Base-by-base conservation (phyloP, 2,888 invertebrate species). In the Tenthredo amoena region DNA sequence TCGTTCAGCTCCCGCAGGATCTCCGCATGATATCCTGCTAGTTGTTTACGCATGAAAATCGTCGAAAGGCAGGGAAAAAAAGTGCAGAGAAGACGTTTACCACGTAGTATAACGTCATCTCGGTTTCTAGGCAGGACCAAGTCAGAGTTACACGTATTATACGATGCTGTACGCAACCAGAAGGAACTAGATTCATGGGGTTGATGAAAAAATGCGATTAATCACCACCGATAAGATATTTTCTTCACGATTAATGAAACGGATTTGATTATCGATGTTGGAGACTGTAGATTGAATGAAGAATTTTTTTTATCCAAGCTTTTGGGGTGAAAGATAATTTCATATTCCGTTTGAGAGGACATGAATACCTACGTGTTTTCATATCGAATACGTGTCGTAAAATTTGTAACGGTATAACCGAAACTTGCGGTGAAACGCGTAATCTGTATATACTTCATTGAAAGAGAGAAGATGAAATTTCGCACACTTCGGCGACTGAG, bases 1-100 rank as follows among this genome's bases (percentile, higher is more conserved):
- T 90, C 82, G 31, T 47, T 58, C 37, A 86, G 85, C 86, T 89
- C 90, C 89, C 88, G 87, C 86, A 88, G 89, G 89, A 88, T 88
- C 86, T 87, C 34, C 21, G 87, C 90, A 91, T 92, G 91, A 87
- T 92, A 90, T 89, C 92, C 92, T 93, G 92, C 90, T 93, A 92
- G 91, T 92, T 93, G 92, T 93, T 93, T 92, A 93, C 92, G 92
- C 92, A 91, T 90, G 89, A 90, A 82, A 88, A 89, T 89, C 88
- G 88, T 89, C 90, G 90, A 92, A 92, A 91, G 90, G 91, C 90
- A 88, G 26, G 26, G 85, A 86, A 62, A 92, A 92, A 92, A 91
- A 92, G 91, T 88, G 84, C 86, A 26, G 12, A 55, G 15, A 47
- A 47, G 12, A 47, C 47, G 15, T 47, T 47, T 47, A 15, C 15